Conservation (phyloP, 2,888 invertebrate genomes). For the Epistrophe grossulariae region DNA sequence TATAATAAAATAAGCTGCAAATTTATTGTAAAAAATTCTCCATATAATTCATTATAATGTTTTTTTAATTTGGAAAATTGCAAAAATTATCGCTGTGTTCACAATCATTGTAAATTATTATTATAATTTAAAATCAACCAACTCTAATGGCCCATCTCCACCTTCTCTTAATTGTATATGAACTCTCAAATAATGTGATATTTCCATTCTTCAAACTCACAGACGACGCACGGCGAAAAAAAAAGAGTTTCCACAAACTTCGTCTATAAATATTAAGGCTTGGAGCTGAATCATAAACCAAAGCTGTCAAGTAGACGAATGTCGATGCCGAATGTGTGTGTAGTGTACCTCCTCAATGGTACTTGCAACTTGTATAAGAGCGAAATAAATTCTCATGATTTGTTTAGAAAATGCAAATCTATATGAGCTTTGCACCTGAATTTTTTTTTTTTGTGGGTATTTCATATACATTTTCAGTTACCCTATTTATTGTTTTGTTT, state of each 20-base stretch:
- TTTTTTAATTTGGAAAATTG: not conserved
- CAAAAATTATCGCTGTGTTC: not conserved
- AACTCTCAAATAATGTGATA: not conserved
- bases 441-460: conserved; percentile 1
- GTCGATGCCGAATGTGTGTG: conserved; percentile 23
- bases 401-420: conserved; percentile 62
- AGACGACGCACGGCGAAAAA: not conserved
- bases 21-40: no score
- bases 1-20: no score
- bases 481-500: conserved; percentile 6
- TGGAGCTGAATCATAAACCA: not conserved
- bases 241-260: not conserved
- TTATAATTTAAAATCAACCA: not conserved
- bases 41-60: no score
- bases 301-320: conserved; percentile 2
- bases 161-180: not conserved
- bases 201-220: not conserved
- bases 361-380: conserved; percentile 44
- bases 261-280: not conserved
- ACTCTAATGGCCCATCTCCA: not conserved
- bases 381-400: conserved; percentile 48
- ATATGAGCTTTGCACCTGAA: conserved; percentile 23
- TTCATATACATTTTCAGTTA: conserved; percentile 24
- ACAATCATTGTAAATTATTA: not conserved
- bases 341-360: conserved; percentile 30